Evolutionary conservation across 2,888 invertebrate species (phyloP), one percentile per base, ranked within the genome.

Genomic region (Eristalis intricaria): DNA sequence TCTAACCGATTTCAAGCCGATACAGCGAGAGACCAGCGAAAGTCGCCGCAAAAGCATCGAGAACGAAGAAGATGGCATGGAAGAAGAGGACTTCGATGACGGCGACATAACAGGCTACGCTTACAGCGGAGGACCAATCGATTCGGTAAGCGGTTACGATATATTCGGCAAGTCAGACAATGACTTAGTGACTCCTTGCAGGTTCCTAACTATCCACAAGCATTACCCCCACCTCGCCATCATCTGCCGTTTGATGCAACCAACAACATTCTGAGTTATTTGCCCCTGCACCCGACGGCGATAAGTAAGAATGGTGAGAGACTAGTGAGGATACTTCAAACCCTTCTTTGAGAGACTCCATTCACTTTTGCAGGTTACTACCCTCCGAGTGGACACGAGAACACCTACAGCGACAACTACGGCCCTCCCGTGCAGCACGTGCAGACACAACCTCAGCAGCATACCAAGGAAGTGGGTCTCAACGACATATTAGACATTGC

Each of bases 401-500:
- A 88, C 26, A 56, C 23, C 0, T 86, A 88, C 66, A 89, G 85
- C 5, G 90, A 90, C 7, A 89, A 89, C 60, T 88, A 81, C 11
- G 63, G 70, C 0, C 89, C 50, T 3, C 50, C 79, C 0, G 19
- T 15, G 69, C 88, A 22, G 10, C 70, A 26, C 40, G 77, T 90
- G 4, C 76, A 88, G 3, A 8, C 89, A 0, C 85, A 73, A 15
- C 40, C 50, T 7, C 22, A 85, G 3, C 89, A 89, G 2, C 89
- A 89, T 75, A 84, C 77, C 3, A 92, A 95, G 84, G 95, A 95
- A 10, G 94, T 97, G 26, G 95, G 95, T 0, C 91, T 97, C 29
- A 95, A 95, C 77, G 93, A 97, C 89, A 94, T 97, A 56, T 96
- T 97, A 89, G 97, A 97, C 84, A 95, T 97, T 83, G 96, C 97